Evolutionary conservation across 2,888 invertebrate species (phyloP), one percentile per base, ranked within the genome.

Genomic region (Lasioglossum oenotherae): DNA sequence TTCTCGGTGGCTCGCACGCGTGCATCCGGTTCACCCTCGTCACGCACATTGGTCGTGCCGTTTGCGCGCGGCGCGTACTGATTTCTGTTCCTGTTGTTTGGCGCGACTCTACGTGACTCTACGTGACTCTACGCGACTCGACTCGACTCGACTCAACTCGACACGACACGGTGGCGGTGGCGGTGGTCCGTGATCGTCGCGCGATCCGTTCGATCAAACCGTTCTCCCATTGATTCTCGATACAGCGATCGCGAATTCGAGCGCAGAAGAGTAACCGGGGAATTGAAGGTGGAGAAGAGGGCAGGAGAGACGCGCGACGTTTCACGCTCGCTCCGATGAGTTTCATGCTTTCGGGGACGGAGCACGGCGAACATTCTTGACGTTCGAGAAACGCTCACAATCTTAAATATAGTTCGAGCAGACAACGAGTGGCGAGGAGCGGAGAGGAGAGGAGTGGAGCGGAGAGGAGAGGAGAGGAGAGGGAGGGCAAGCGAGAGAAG

Each of bases 351-450:
- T 44, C 72, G 72, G 44, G 41, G n/a, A 53, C 57, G 35, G 31
- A 72, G 41, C 64, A 53, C 60, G 57, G 31, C 27, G 35, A 23
- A 38, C 41, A 8, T n/a, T 82, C 53, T 80, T 80, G 35, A 67
- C 73, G 44, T 31, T 72, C 41, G 69, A 72, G 72, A 16, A 16
- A 16, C 27, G 76, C 27, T n/a, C 46, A 31, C 27, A 23, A 35
- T 27, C 38, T 27, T 19, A 16, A 53, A 53, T 31, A 71, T 53
- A 81, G 27, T n/a, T 35, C 35, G 35, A 16, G 27, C 57, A n/a
- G 57, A 12, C 57, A 57, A 57, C 57, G 41, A 41, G n/a, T 23
- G n/a, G 27, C 72, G 31, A 53, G 19, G 31, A 69, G 23, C 6
- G 67, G 67, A 38, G 67, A 10, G 38, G 75, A 19, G n/a, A 10